Evolutionary conservation across 2,888 invertebrate genomes (phyloP), one percentile per base, ranked within the genome.

Genomic region (Agyllia agylla): DNA sequence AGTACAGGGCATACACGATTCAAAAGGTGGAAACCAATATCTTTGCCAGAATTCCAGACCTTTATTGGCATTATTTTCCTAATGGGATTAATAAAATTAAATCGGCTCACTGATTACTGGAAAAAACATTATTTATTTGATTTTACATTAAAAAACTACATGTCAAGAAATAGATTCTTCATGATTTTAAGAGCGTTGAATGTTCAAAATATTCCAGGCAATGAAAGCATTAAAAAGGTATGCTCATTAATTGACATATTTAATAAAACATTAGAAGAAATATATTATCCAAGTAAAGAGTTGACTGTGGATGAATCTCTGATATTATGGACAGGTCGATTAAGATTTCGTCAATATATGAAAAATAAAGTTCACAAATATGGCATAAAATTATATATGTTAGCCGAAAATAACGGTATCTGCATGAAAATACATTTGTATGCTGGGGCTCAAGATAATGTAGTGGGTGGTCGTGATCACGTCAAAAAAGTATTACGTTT

Each of bases 11-110:
- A 90, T 84, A 83, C 89, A 73, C 80, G 90, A 81, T 88, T 90
- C 57, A 82, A 88, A 88, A 88, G 87, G 83, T 88, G 90, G 90
- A 89, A 87, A 84, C 86, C 87, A 86, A 84, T 86, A 83, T 81
- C 87, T 42, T 31, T 89, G 84, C 87, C 87, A 77, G 84, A 88
- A 83, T 86, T 90, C 81, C 57, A 86, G 80, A 86, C 79, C 57
- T 86, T 80, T 80, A 70, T 86, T 80, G 79, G 85, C 70, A 80
- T 89, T 86, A 85, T 83, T 83, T 83, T 83, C 64, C 80, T 90
- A 31, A 90, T 89, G 89, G 88, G 88, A 87, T 86, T 86, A 78
- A 89, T 90, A 84, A 87, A 89, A 84, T 86, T 90, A 81, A 90
- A 90, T 77, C 78, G 87, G 35, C 84, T 90, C 49, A 84, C 85